Conservation (phyloP, 2,113 vertebrate genomes). For the Carassius auratus region DNA sequence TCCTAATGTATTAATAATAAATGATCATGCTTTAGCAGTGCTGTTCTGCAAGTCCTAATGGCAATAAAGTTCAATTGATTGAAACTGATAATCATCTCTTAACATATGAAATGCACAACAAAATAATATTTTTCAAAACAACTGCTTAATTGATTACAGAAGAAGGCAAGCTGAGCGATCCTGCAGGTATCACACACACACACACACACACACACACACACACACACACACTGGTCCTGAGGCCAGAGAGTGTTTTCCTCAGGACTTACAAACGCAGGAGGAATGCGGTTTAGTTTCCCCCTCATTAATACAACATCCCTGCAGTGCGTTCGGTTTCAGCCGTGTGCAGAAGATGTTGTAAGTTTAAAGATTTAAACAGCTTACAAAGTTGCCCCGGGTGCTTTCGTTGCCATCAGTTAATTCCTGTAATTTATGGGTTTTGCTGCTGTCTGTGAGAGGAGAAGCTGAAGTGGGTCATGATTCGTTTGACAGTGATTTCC, state of each 20-base stretch:
- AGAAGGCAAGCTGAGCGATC: not conserved
- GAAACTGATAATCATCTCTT: not conserved
- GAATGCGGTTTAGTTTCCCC: constrained; percentile 76
- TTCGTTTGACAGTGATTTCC: not conserved
- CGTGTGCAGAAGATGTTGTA: constrained; percentile 99
- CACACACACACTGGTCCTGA: constrained; percentile 56
- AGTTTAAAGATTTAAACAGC: constrained; percentile 99
- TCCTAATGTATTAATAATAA: not conserved
- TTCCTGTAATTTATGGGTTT: constrained; percentile 99
- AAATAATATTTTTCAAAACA: constrained; percentile 5
- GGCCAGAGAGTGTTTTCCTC: constrained; percentile 78
- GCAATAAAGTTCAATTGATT: not conserved
- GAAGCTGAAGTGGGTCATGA: constrained; percentile 87
- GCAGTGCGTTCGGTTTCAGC: constrained; percentile 98
- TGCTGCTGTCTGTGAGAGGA: constrained; percentile 86
- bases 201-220: not conserved
- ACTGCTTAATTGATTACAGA: constrained; percentile 10
- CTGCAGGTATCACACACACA: not conserved
- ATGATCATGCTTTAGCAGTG: not conserved
- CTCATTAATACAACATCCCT: constrained; percentile 97
- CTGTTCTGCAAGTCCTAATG: too few species aligned
- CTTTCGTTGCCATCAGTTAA: constrained; percentile 87
- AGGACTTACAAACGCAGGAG: constrained; percentile 83
- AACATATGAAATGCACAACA: not conserved
- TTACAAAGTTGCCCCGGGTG: constrained; percentile 96